Conservation (phyloP, 2,113 vertebrate genomes). For the Chaenogobius annularis region DNA sequence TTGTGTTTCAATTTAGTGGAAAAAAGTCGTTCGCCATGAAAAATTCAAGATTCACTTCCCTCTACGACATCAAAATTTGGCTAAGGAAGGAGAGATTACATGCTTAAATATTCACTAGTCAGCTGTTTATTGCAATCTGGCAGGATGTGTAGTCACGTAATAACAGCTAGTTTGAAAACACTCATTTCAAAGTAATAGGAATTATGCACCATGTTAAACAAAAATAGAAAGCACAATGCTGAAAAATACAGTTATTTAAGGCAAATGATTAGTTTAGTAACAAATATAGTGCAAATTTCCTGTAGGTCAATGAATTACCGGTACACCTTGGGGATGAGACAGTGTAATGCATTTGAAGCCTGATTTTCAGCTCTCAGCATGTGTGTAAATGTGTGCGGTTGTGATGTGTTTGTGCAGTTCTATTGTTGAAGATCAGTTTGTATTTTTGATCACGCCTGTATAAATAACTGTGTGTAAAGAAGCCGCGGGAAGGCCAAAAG, state of each 20-base stretch:
- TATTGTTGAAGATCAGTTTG: conserved; percentile 13
- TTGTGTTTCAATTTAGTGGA: conserved; percentile 4
- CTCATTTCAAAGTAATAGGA: neutral
- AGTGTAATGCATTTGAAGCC: neutral
- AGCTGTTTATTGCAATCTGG: conserved; percentile 4
- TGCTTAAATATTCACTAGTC: conserved; percentile 9
- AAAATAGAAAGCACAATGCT: neutral
- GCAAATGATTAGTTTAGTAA: neutral
- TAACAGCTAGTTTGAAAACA: conserved; percentile 8
- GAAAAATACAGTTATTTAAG: neutral
- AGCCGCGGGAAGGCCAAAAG: conserved; percentile 44
- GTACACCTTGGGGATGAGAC: conserved; percentile 6
- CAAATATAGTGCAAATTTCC: neutral
- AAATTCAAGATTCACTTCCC: neutral
- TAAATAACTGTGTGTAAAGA: conserved; percentile 20
- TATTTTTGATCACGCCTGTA: conserved; percentile 26
- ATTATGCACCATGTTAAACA: neutral
- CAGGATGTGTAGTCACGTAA: neutral
- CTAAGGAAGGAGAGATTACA: conserved; percentile 1
- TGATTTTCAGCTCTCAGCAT: conserved; percentile 8
- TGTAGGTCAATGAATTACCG: neutral
- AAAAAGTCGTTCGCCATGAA: neutral
- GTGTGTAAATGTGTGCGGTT: conserved; percentile 11
- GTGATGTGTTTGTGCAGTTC: conserved; percentile 19
- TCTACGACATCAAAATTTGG: conserved; percentile 3